phyloP scores from a whole-genome alignment of 2,888 invertebrate species.

The Myopa tessellatipennis region DNA sequence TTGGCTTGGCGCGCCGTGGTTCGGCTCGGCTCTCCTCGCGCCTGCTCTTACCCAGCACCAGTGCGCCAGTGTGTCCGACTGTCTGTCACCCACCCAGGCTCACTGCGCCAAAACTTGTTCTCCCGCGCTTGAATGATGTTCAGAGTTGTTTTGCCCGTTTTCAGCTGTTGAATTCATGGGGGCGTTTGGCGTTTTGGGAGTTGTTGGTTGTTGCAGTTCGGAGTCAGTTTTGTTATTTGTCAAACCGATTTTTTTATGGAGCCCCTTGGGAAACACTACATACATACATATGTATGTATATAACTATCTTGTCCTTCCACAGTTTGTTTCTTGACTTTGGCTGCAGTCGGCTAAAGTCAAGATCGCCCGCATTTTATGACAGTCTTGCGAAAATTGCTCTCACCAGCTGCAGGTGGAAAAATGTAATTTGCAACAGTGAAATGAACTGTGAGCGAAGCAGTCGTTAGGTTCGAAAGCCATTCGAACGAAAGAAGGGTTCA shows the following conservation, averaged over 20 bases:
- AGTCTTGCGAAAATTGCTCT: neutral
- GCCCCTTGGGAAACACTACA: no score
- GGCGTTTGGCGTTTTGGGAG: slow-evolving; percentile 37
- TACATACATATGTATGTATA: no score
- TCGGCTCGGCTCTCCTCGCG: neutral
- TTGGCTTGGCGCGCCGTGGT: neutral
- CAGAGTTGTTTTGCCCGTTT: slow-evolving; percentile 28
- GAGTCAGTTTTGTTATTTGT: neutral
- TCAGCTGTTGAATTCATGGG: slow-evolving; percentile 24
- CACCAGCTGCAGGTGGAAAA: neutral
- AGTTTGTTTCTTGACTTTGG: slow-evolving; percentile 34
- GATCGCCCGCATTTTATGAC: slow-evolving; percentile 32
- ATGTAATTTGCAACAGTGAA: neutral
- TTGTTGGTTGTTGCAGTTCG: slow-evolving; percentile 19
- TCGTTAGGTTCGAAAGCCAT: neutral
- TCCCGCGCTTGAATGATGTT: slow-evolving; percentile 38
- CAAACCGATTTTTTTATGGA: neutral
- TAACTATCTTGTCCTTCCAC: neutral
- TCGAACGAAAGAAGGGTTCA: neutral
- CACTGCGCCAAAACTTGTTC: slow-evolving; percentile 37
- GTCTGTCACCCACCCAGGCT: slow-evolving; percentile 39
- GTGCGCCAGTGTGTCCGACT: neutral
- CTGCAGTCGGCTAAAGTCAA: slow-evolving; percentile 32
- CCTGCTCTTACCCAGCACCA: neutral
- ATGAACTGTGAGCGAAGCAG: neutral